A percentile compares a stretch with the other conserved stretches of the same genome.
Conservation (phyloP, 35 echinoderm and acorn worm species). For the Lytechinus pictus region DNA sequence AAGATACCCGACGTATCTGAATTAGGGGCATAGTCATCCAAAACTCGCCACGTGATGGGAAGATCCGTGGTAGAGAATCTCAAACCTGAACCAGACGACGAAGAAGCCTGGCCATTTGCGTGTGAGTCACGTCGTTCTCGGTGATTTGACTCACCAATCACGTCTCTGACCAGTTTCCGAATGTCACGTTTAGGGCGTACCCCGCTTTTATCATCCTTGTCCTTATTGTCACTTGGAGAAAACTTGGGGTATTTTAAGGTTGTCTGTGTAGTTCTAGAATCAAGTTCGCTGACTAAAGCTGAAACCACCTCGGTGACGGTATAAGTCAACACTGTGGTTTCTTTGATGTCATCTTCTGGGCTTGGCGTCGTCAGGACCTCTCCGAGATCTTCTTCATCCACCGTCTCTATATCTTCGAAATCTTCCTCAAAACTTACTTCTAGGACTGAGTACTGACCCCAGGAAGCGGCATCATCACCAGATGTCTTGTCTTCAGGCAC, state of each 20-base stretch:
- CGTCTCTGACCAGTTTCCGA: not conserved
- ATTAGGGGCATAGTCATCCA: constrained; percentile 53
- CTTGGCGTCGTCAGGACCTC: not conserved
- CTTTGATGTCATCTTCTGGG: not conserved
- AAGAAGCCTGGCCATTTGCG: not conserved
- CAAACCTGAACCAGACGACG: constrained; percentile 9
- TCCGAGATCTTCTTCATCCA: not conserved
- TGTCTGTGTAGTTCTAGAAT: constrained; percentile 1
- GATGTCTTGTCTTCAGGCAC: not conserved
- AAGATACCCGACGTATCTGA: constrained; percentile 42
- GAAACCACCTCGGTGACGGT: constrained; percentile 63
- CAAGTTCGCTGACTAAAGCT: constrained; percentile 42
- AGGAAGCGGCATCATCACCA: not conserved
- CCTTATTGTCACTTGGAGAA: not conserved
- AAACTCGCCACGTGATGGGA: constrained; percentile 78
- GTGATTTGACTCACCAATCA: constrained; percentile 11
- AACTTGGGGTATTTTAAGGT: not conserved
- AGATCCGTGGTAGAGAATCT: not conserved
- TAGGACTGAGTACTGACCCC: constrained; percentile 21
- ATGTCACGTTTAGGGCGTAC: constrained; percentile 34
- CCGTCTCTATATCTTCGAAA: constrained; percentile 20
- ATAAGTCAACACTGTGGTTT: not conserved
- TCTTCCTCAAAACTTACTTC: constrained; percentile 43
- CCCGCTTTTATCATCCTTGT: not conserved
- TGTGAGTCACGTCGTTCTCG: not conserved